phyloP scores from a whole-genome alignment of 2,113 vertebrate genomes.

The Carettochelys insculpta region DNA sequence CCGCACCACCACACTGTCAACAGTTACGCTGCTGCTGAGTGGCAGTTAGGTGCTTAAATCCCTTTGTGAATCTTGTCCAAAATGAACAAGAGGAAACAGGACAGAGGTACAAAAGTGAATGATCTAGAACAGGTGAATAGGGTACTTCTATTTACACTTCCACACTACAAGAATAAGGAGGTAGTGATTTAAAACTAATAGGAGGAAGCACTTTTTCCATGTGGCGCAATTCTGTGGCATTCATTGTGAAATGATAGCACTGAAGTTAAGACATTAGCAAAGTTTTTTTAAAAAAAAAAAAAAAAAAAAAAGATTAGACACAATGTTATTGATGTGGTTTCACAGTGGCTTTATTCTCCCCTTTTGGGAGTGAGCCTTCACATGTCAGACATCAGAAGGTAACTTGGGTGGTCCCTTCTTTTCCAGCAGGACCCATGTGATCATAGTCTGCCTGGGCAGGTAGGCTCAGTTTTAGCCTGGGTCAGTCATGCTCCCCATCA shows the following conservation, averaged over 20 bases:
- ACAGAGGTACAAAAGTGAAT: neutral
- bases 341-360: neutral
- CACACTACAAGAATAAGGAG: neutral
- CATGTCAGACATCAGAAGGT: too few species aligned
- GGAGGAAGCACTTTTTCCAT: too few species aligned
- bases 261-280: too few species aligned
- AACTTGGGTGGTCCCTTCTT: too few species aligned
- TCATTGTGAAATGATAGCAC: too few species aligned
- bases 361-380: neutral
- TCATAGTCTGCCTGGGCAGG: neutral
- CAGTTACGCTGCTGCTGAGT: neutral
- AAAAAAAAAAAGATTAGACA: too few species aligned
- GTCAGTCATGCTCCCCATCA: too few species aligned
- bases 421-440: too few species aligned
- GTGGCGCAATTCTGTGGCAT: too few species aligned
- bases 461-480: too few species aligned
- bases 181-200: neutral
- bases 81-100: neutral
- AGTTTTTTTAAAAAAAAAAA: too few species aligned
- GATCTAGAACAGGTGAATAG: fast-evolving
- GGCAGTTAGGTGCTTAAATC: too few species aligned
- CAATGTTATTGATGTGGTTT: neutral
- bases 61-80: neutral
- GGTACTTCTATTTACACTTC: neutral
- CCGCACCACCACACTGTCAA: neutral